Percentiles rank a stretch among this genome's conserved stretches.
Conservation (phyloP, 2,797 vertebrate genomes). For the Melanotaenia boesemani region DNA sequence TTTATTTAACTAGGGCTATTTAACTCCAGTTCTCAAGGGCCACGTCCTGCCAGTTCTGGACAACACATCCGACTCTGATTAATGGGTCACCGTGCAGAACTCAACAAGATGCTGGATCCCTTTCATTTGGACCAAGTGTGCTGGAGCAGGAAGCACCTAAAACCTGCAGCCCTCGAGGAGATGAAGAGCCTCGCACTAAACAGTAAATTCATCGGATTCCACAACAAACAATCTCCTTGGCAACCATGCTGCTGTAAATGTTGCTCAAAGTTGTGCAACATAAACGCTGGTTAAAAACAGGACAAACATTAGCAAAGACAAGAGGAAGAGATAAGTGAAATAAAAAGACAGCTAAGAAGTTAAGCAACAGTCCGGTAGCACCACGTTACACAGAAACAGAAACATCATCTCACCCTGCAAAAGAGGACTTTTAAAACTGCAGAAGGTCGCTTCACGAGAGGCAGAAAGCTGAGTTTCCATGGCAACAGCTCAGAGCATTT, state of each 20-base stretch:
- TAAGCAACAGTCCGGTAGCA: too few species aligned
- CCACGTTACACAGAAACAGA: background rate
- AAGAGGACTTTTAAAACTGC: constrained; percentile 25
- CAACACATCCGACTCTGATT: too few species aligned
- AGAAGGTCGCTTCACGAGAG: constrained; percentile 51
- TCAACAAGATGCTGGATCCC: too few species aligned
- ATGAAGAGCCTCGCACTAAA: too few species aligned
- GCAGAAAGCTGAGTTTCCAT: constrained; percentile 52
- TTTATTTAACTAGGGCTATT: too few species aligned
- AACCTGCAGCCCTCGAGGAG: constrained; percentile 13
- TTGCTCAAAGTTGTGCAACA: background rate
- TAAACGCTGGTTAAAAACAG: background rate
- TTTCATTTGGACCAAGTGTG: too few species aligned
- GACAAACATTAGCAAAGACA: background rate
- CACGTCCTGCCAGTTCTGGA: too few species aligned
- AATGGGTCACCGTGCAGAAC: too few species aligned
- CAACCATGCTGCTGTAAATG: background rate
- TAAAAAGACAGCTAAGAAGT: background rate
- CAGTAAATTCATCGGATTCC: background rate
- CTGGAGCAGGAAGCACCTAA: background rate
- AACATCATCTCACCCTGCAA: background rate
- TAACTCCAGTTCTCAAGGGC: too few species aligned
- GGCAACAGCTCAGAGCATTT: constrained; percentile 34
- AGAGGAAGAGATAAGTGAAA: constrained; percentile 15
- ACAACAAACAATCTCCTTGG: background rate